Base-by-base conservation (phyloP, 2,113 vertebrate genomes). In the sheep (Ovis aries) region DNA sequence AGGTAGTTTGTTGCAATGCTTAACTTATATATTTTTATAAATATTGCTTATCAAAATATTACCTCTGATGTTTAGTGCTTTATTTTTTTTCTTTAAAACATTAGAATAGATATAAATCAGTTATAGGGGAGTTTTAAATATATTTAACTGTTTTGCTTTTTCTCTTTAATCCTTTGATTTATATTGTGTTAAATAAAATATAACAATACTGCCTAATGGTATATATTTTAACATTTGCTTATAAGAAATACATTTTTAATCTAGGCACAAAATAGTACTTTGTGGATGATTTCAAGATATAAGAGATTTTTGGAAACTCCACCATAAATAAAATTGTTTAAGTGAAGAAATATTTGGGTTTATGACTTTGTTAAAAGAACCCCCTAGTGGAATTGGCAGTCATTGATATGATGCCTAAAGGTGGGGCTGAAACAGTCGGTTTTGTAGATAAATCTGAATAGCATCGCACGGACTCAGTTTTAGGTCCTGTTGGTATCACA, bases 301-400 rank as follows among this genome's bases (percentile, higher is more conserved):
- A 94, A 95, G 83, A 96, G 93, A 93, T 81, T 96, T 96, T 95
- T 96, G 95, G 95, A 97, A 98, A 55, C 95, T 97, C 95, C 81
- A 93, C 98, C 95, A 97, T 98, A 97, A 98, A 99, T 99, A 99
- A 99, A 98, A 98, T 90, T 83, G 45, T 97, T 97, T 97, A 97
- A 91, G 92, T 67, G 95, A 96, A 98, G 83, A 97, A 95, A 64
- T 89, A 89, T 64, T 91, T 97, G 94, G 81, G 50, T 60, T 97
- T 43, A 84, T 97, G 92, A 27, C 97, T 98, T 90, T 98, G 81
- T 98, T 91, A 25, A 90, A 67, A 21, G 15, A 91, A 78, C 2
- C 33, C 13, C 36, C 3, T 53, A 87, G 15, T 57, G 21, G 16
- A 90, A 91, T 82, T 95, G 91, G 13, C 0, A 48, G 15, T 92